A percentile compares a stretch with the other conserved stretches of the same genome.
Evolutionary conservation across 2,888 invertebrate species (phyloP).

Genomic region (Oscheius myriophilus): DNA sequence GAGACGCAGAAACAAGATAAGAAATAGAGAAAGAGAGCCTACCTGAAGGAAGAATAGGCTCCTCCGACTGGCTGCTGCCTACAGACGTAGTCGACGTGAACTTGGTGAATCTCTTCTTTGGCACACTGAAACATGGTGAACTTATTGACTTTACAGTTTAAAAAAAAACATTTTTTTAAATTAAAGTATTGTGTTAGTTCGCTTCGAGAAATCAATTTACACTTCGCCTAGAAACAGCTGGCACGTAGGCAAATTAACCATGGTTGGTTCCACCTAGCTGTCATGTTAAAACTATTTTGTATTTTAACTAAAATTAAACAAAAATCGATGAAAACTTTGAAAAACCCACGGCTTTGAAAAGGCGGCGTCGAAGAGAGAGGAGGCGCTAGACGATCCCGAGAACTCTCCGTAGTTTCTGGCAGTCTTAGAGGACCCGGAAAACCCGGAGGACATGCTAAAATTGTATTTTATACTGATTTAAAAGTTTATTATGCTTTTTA

Average conservation of each 20-base stretch:
- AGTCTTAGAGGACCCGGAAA: not conserved
- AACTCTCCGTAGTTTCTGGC: conserved; percentile 27
- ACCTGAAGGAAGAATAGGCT: conserved; percentile 41
- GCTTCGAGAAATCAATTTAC: too few relatives aligned
- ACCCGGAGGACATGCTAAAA: conserved; percentile 16
- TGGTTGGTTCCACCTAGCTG: too few relatives aligned
- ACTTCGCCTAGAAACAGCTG: too few relatives aligned
- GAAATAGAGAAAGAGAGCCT: not conserved
- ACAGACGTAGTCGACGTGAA: not conserved
- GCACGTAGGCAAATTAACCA: too few relatives aligned
- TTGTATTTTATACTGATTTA: not conserved
- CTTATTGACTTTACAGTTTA: not conserved
- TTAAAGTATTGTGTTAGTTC: too few relatives aligned
- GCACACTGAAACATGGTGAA: conserved; percentile 15
- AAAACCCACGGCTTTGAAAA: conserved; percentile 57
- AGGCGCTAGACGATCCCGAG: conserved; percentile 7
- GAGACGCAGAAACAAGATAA: not conserved
- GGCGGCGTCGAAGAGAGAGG: conserved; percentile 44
- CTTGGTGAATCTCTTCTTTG: conserved; percentile 14
- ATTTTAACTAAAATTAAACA: too few relatives aligned
- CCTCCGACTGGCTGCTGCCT: conserved; percentile 28
- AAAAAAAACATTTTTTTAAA: not conserved
- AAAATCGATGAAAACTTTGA: not conserved
- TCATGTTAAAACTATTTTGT: too few relatives aligned
- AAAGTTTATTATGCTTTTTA: not conserved